Conservation (phyloP, 2,888 invertebrate species). For the Trichogramma evanescens region DNA sequence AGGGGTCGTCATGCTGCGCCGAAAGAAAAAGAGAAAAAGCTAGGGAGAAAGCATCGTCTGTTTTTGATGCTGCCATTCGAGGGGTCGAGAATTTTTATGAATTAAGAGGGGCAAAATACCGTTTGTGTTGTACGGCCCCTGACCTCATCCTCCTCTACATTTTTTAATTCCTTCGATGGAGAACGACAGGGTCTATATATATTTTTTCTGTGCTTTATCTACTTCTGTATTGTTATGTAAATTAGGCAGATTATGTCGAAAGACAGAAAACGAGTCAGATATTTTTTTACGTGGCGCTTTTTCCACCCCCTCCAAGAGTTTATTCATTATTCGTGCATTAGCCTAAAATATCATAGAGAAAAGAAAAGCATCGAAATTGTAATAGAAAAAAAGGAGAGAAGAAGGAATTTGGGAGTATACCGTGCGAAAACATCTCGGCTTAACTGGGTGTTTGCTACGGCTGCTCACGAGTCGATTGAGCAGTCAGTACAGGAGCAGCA, state of each 20-base stretch:
- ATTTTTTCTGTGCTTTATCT: constrained; percentile 10
- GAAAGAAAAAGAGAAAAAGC: constrained; percentile 16
- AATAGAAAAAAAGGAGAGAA: too few relatives aligned
- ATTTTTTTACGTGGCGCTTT: too few relatives aligned
- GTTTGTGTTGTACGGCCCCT: constrained; percentile 1
- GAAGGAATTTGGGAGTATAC: too few relatives aligned
- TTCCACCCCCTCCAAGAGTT: too few relatives aligned
- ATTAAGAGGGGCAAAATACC: constrained; percentile 32
- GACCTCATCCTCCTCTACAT: neutral
- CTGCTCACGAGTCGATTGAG: neutral
- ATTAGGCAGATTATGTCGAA: constrained; percentile 5
- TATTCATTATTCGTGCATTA: too few relatives aligned
- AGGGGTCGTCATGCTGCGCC: constrained; percentile 13
- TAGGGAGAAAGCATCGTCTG: constrained; percentile 20
- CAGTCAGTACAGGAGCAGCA: neutral
- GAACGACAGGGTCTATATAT: neutral
- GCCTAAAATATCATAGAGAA: too few relatives aligned
- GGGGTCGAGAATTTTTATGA: constrained; percentile 32
- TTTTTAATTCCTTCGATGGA: too few relatives aligned
- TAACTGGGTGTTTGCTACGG: too few relatives aligned
- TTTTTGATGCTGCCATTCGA: constrained; percentile 14
- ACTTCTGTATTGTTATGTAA: constrained; percentile 23
- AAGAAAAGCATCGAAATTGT: too few relatives aligned
- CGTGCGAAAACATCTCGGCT: too few relatives aligned
- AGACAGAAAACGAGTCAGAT: too few relatives aligned